Percentiles rank a stretch among this genome's conserved stretches.
Conservation (phyloP, 2,113 vertebrate species). For the Martes martes region DNA sequence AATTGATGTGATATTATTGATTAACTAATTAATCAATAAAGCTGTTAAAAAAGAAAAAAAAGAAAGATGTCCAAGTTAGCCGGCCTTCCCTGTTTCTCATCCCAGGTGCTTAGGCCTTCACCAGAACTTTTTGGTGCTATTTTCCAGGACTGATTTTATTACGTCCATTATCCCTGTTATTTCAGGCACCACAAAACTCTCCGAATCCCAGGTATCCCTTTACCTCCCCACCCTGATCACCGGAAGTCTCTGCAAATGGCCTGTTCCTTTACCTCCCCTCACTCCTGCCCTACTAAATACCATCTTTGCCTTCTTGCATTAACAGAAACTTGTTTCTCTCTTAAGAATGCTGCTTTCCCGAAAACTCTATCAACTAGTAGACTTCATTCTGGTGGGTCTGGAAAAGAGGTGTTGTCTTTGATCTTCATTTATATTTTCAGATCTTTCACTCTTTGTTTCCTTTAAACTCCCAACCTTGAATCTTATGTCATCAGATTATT, state of each 20-base stretch:
- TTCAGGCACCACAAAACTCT: background rate
- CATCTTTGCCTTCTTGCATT: background rate
- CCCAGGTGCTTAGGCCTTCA: background rate
- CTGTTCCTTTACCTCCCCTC: background rate
- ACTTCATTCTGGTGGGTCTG: background rate
- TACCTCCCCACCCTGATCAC: background rate
- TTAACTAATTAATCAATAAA: background rate
- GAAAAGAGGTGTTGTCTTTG: background rate
- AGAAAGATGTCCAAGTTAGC: background rate
- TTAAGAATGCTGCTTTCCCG: background rate
- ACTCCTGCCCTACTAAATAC: too few relatives aligned
- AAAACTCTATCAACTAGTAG: background rate
- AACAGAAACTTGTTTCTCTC: background rate
- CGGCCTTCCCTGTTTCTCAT: accelerated
- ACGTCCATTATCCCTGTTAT: background rate
- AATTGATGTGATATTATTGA: background rate
- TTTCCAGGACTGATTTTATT: background rate
- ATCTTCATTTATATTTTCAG: background rate
- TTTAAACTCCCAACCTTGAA: background rate
- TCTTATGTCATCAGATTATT: background rate
- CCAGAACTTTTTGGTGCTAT: background rate
- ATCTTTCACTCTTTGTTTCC: background rate
- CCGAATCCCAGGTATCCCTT: background rate
- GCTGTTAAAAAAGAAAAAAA: background rate
- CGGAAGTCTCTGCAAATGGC: accelerated